Evolutionary conservation across 2,888 invertebrate genomes (phyloP).

Genomic region (Anodontia alba): DNA sequence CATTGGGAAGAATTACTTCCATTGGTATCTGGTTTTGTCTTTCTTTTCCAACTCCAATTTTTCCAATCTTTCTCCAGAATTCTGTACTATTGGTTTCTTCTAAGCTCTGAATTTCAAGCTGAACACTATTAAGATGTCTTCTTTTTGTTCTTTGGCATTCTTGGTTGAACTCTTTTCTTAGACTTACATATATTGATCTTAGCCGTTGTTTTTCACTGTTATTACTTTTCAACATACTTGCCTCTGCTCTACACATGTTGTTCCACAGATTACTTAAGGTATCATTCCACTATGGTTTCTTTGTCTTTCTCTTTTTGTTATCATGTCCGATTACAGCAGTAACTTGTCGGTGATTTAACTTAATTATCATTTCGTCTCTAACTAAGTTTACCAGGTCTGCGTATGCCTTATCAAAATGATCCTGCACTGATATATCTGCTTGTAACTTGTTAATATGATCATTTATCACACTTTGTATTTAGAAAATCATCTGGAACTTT

Average conservation of each 20-base stretch:
- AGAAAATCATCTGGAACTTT: no score
- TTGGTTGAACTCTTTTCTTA: background rate
- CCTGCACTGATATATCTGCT: no score
- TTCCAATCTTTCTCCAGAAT: constrained; percentile 22
- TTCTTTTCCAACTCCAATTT: no score
- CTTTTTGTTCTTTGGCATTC: background rate
- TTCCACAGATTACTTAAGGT: background rate
- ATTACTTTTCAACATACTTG: no score
- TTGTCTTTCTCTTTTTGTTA: background rate
- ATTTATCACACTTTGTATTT: no score
- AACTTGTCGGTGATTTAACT: background rate
- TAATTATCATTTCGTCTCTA: background rate
- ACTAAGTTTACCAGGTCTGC: no score
- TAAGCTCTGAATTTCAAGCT: constrained; percentile 3
- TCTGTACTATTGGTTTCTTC: background rate
- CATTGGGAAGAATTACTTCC: no score
- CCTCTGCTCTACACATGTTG: background rate
- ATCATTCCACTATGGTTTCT: background rate
- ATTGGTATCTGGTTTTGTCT: no score
- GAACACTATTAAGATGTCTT: background rate
- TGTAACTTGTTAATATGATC: no score
- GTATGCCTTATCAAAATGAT: no score
- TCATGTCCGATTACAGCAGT: background rate
- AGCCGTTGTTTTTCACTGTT: background rate
- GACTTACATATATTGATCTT: background rate